phyloP scores from a whole-genome alignment of 37 sponge, comb jelly and placozoan genomes.

The Ephydatia muelleri region DNA sequence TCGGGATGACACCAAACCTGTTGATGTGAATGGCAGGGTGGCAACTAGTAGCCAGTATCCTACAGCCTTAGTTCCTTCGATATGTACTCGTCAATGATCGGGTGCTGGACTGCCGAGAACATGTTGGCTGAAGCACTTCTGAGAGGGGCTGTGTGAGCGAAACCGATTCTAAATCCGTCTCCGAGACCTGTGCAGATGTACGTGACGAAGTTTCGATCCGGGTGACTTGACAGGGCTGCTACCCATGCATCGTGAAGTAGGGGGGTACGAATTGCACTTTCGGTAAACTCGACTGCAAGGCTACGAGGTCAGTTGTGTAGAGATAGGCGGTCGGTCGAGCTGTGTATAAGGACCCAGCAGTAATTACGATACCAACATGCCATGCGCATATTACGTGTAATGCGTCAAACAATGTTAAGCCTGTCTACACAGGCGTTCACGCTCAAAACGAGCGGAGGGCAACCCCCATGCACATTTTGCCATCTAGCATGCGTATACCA shows the following conservation, averaged over 20 bases:
- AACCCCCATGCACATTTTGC: background rate
- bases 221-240: conserved; percentile 6
- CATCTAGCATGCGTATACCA: background rate
- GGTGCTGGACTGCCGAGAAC: conserved; percentile 19
- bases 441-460: no score
- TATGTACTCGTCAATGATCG: conserved; percentile 22
- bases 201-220: conserved; percentile 15
- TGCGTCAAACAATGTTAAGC: no score
- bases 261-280: conserved; percentile 9
- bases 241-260: conserved; percentile 6
- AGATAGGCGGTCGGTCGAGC: background rate
- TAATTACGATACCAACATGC: no score
- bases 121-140: conserved; percentile 9
- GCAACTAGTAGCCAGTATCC: no score
- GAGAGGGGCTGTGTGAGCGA: background rate
- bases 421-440: no score
- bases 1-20: conserved; percentile 30
- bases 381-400: no score
- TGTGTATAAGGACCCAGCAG: no score
- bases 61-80: background rate
- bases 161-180: conserved; percentile 28
- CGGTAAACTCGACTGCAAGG: background rate
- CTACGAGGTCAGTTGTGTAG: background rate
- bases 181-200: conserved; percentile 11
- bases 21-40: conserved; percentile 15